Base-by-base conservation (phyloP, 2,797 vertebrate species). In the Sebastes iracundus region DNA sequence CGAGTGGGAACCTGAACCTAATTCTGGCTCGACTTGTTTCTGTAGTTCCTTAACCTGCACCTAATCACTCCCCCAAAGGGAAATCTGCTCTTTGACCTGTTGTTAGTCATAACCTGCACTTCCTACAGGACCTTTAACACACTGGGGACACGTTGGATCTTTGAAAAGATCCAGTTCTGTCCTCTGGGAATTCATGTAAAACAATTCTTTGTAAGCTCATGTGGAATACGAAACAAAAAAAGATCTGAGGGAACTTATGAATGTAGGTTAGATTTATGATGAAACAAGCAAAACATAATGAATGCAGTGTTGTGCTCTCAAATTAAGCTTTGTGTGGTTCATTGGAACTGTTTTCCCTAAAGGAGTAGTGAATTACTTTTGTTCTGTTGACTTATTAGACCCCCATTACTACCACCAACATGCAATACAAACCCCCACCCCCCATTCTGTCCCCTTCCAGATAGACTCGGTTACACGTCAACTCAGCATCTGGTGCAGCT, bases 401-500 rank as follows among this genome's bases (percentile, higher is more conserved):
- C 68, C 49, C 25, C 78, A 55, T 22, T 52, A 59, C 63, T 14
- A 73, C 52, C 79, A 75, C 46, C 67, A 74, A 46, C 60, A 73
- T 59, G 30, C 58, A 66, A 27, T 16, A 52, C 64, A 78, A 53
- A 65, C 73, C 59, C 78, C 55, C 52, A 33, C 27, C 23, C 22
- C 11, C 42, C 27, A 22, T 77, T 75, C 66, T 83, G 52, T 73
- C 46, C 70, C 46, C 33, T 11, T 83, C 33, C 80, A 85, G 9
- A 82, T 61, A 77, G 79, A 88, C 83, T 86, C 56, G 25, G 70
- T 88, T 93, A 69, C 83, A 88, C 5, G 25, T 91, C 59, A 80
- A 70, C 84, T 72, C 80, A 75, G 46, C 85, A 84, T 91, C 82
- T 91, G 79, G 81, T 80, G 87, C 91, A 91, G 91, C 89, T 90